Base-by-base conservation (phyloP, 1,140 invertebrate genomes). In the Brachionus sp. region DNA sequence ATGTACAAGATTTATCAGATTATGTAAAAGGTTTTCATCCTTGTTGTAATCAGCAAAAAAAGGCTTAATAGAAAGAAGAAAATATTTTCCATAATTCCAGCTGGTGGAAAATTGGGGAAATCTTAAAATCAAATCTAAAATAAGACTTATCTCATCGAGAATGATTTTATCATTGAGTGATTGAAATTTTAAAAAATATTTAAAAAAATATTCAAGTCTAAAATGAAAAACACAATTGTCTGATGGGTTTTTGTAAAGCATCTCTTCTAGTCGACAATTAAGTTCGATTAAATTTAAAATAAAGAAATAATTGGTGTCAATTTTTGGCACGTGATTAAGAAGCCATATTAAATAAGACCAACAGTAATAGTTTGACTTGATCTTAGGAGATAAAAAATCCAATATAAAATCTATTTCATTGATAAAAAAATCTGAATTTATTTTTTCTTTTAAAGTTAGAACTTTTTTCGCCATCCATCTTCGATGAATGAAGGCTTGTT, bases 291-390 rank as follows among this genome's bases (percentile, higher is more conserved):
- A 25, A 25, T 46, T 75, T 19, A 29, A 29, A 19, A 1, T 9
- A 70, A 29, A n/a, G 7, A 19, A 44, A 46, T 16, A 25, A 12
- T 23, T 35, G 10, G 9, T 46, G 25, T 46, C n/a, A n/a, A 75
- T 25, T 12, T 23, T 25, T 7, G 23, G n/a, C 6, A 57, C 3
- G 25, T 80, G 25, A 13, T 35, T 50, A 10, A 57, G 19, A 3
- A 80, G 3, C 77, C 77, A 80, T n/a, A 39, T 80, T 23, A 80
- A 80, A 80, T 64, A 80, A 10, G 77, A 62, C 77, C 77, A 80
- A 13, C 77, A 80, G 25, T 80, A 80, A 66, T 80, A 80, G 25
- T 80, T 80, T 57, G 77, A 57, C n/a, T 75, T 75, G 23, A 75
- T 46, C 25, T 75, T 75, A 7, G n/a, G 19, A 10, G 70, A 75